Evolutionary conservation across 2,797 vertebrate genomes (phyloP), one percentile per base, ranked within the genome.

Genomic region (Sciurus vulgaris): DNA sequence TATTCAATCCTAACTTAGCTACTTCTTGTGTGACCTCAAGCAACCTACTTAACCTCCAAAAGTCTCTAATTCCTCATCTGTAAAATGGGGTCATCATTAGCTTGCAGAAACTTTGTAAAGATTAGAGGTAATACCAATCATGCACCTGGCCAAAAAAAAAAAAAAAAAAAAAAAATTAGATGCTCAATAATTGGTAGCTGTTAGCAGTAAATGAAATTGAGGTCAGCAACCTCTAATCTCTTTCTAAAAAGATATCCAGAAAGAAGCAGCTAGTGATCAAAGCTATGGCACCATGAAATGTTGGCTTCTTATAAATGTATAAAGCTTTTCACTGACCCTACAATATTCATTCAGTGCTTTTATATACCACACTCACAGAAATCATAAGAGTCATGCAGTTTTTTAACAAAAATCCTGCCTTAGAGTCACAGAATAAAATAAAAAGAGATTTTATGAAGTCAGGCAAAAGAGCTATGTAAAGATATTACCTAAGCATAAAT

Each of bases 391-490:
- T 73, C 26, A 20, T 30, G 22, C 74, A 69, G 51, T 22, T 77
- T 18, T 88, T 94, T 67, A 90, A 38, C 38, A 38, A 38, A 38
- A 93, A 74, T n/a, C 4, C 5, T 9, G 88, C 15, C 49, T 86
- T 72, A 79, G 8, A 54, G 24, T 86, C 84, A 84, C 54, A 89
- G 30, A 91, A 92, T 72, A 49, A 91, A 78, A 86, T 67, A 79
- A 74, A 76, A 94, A 74, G 35, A 90, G 24, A 83, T 95, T 94
- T 93, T 95, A 67, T 79, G 77, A 95, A 89, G 7, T 20, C 61
- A 95, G 67, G n/a, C 26, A 67, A 93, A 93, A 77, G 38, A 89
- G 74, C 72, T 74, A 20, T 86, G 30, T 86, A 74, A 92, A 95
- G 90, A 88, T 17, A 73, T 70, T 82, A 77, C 38, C 22, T 8